Percentiles rank a stretch among this genome's conserved stretches.
These are phyloP conservation scores for Epiblema foenella DNA, from an alignment of 2,888 invertebrate genomes.

Conservation along the genomic window DNA sequence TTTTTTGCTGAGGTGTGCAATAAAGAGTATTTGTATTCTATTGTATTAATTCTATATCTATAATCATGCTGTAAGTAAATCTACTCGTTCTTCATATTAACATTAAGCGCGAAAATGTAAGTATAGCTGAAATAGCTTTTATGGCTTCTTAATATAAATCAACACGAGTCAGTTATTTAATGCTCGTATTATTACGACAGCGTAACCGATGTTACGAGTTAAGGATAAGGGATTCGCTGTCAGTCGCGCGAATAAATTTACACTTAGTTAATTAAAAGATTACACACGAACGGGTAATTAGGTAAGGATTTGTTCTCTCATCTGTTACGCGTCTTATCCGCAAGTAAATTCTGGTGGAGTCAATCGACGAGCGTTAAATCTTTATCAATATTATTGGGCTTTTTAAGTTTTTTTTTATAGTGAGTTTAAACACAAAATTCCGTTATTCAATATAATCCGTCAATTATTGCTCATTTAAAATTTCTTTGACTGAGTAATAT, in stretches of 20 bases:
- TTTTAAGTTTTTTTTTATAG: slow-evolving; percentile 1
- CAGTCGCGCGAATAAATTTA: slow-evolving; percentile 69
- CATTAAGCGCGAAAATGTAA: background rate
- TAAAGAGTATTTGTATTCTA: too few relatives aligned
- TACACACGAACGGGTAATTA: slow-evolving; percentile 80
- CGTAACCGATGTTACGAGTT: slow-evolving; percentile 40
- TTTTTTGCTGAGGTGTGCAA: too few relatives aligned
- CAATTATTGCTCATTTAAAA: too few relatives aligned
- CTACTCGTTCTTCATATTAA: background rate
- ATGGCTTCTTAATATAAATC: slow-evolving; percentile 27
- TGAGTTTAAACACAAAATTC: too few relatives aligned
- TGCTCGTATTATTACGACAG: slow-evolving; percentile 7
- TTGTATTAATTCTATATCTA: too few relatives aligned
- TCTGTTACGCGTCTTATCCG: slow-evolving; percentile 65
- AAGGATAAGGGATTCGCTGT: slow-evolving; percentile 58
- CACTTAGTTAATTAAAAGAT: slow-evolving; percentile 81
- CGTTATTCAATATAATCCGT: too few relatives aligned
- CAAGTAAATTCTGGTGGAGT: slow-evolving; percentile 55
- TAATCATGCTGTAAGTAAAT: too few relatives aligned
- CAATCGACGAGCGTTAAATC: slow-evolving; percentile 51
- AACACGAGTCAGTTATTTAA: slow-evolving; percentile 23
- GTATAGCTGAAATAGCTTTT: background rate
- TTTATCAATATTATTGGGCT: slow-evolving; percentile 5
- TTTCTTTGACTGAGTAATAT: too few relatives aligned
- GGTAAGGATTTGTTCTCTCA: slow-evolving; percentile 74